Percentiles rank a stretch among this genome's conserved stretches.
Conservation (phyloP, 2,888 invertebrate species). For the Chorisops tibialis region DNA sequence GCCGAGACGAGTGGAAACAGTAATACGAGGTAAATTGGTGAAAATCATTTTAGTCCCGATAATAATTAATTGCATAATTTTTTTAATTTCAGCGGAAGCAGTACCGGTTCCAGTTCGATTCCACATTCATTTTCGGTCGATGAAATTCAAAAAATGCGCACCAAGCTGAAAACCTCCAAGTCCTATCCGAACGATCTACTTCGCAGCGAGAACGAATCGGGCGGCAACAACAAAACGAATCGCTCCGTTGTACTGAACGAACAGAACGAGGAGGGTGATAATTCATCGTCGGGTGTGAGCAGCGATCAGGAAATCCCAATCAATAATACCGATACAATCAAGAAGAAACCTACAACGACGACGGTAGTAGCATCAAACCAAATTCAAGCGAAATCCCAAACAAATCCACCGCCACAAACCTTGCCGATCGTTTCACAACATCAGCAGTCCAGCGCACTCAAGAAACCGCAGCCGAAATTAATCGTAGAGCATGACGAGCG, state of each 20-base stretch:
- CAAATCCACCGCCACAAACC: slow-evolving; percentile 36
- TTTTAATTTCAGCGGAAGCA: slow-evolving; percentile 60
- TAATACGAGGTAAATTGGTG: slow-evolving; percentile 60
- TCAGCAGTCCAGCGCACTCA: slow-evolving; percentile 36
- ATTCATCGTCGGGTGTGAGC: slow-evolving; percentile 83
- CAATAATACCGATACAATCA: slow-evolving; percentile 53
- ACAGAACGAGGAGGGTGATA: slow-evolving; percentile 74
- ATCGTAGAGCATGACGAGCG: slow-evolving; percentile 46
- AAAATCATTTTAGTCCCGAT: too few relatives aligned
- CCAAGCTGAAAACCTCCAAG: slow-evolving; percentile 79
- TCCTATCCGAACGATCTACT: slow-evolving; percentile 82
- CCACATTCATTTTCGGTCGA: slow-evolving; percentile 85
- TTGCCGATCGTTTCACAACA: slow-evolving; percentile 35
- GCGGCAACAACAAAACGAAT: slow-evolving; percentile 34
- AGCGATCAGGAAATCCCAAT: slow-evolving; percentile 75
- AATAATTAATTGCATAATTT: too few relatives aligned
- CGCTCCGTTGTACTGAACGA: slow-evolving; percentile 37
- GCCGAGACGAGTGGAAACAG: slow-evolving; percentile 73
- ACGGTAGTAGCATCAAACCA: background rate
- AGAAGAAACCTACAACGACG: slow-evolving; percentile 47
- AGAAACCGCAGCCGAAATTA: slow-evolving; percentile 38
- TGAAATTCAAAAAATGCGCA: slow-evolving; percentile 83
- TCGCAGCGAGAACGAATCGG: slow-evolving; percentile 53
- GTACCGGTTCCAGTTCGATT: slow-evolving; percentile 71
- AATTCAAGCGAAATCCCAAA: slow-evolving; percentile 33